phyloP scores from a whole-genome alignment of 2,113 vertebrate genomes.

The Sphyrna mokarran region DNA sequence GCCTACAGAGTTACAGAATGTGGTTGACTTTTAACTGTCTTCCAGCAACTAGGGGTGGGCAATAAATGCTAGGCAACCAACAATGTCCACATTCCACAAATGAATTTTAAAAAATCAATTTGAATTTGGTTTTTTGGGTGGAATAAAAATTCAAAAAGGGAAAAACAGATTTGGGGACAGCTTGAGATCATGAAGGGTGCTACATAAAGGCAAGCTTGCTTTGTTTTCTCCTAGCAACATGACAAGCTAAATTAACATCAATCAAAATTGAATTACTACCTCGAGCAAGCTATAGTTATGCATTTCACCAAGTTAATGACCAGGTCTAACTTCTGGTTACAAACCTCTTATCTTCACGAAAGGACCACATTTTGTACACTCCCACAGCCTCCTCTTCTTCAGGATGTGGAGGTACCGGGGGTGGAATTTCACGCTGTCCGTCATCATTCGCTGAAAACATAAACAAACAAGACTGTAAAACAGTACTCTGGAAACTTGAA shows the following conservation, averaged over 20 bases:
- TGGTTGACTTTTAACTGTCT: too few species aligned
- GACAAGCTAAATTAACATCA: neutral
- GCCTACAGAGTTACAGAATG: too few species aligned
- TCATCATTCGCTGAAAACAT: conserved; percentile 40
- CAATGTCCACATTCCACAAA: too few species aligned
- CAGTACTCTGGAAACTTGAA: neutral
- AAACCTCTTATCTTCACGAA: conserved; percentile 21
- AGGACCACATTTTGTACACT: conserved; percentile 45
- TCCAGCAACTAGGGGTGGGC: too few species aligned
- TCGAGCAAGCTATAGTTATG: neutral
- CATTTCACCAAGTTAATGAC: neutral
- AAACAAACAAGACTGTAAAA: conserved; percentile 1
- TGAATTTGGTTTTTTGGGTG: too few species aligned
- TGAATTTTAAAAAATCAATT: too few species aligned
- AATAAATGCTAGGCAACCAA: too few species aligned
- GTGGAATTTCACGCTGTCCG: conserved; percentile 48
- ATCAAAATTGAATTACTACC: neutral
- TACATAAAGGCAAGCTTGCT: neutral
- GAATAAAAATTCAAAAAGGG: too few species aligned
- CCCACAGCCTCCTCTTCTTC: conserved; percentile 52
- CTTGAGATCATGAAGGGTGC: neutral
- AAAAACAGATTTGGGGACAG: neutral
- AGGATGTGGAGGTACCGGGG: conserved; percentile 54
- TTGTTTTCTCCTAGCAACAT: neutral
- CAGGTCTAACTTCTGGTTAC: neutral